Percentiles rank a stretch among this genome's conserved stretches.
Evolutionary conservation across 2,888 invertebrate genomes (phyloP).

Genomic region (Metallyticus violacea): DNA sequence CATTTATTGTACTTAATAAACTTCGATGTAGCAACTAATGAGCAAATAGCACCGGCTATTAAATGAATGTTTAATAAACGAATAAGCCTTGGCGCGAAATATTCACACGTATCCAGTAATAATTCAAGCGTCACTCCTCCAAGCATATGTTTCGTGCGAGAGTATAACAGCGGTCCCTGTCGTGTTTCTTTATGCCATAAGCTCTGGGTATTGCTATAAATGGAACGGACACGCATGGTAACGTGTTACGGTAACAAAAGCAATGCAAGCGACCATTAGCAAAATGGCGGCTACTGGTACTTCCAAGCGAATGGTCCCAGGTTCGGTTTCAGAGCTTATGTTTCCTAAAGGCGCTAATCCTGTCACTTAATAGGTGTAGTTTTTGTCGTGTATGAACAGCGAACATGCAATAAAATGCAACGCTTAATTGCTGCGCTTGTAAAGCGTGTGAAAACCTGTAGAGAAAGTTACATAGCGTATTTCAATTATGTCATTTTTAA

Average conservation of each 20-base stretch:
- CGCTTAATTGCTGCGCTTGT: no score
- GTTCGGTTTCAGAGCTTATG: background rate
- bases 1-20: background rate
- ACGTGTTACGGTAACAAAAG: background rate
- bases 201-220: no score
- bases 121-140: background rate
- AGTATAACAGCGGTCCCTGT: no score
- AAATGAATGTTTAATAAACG: background rate
- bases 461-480: no score
- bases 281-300: background rate
- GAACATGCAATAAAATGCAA: no score
- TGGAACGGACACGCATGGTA: background rate
- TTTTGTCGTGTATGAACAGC: no score
- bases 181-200: background rate
- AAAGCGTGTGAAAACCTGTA: no score
- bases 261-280: background rate
- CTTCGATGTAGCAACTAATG: background rate
- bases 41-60: background rate
- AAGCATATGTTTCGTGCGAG: no score
- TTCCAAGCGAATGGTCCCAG: no score
- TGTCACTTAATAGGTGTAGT: no score
- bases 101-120: background rate
- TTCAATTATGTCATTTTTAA: no score
- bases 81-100: background rate
- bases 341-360: background rate